phyloP scores from a whole-genome alignment of 2,888 invertebrate genomes.

The Drepanosiphum platanoidis region DNA sequence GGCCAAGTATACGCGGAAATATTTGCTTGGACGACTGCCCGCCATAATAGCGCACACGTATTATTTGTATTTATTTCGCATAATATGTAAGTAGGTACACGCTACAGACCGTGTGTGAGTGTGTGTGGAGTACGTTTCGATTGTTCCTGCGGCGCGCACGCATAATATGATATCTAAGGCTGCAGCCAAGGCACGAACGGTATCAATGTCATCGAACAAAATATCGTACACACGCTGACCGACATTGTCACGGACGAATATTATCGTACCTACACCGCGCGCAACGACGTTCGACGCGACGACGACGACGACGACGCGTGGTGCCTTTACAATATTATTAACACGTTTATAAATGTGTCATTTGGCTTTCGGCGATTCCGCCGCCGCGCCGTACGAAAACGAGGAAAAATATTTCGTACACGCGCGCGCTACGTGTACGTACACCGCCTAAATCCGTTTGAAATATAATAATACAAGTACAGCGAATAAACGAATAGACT shows the following conservation, averaged over 20 bases:
- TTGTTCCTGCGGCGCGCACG: not conserved
- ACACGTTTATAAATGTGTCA: not conserved
- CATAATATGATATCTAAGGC: not conserved
- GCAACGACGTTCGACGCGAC: not conserved
- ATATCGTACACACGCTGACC: not conserved
- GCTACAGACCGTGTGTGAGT: not conserved
- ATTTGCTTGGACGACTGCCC: constrained; percentile 23
- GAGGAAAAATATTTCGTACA: not conserved
- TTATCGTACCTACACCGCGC: too few species aligned
- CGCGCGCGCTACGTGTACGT: not conserved
- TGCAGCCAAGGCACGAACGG: constrained; percentile 10
- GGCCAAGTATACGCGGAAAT: constrained; percentile 5
- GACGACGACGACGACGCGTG: too few species aligned
- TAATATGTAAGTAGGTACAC: too few species aligned
- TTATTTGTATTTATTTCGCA: too few species aligned
- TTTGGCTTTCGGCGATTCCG: not conserved
- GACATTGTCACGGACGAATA: not conserved
- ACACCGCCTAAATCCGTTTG: too few species aligned
- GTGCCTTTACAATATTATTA: too few species aligned
- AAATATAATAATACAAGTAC: too few species aligned
- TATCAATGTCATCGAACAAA: constrained; percentile 20
- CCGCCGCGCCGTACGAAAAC: too few species aligned
- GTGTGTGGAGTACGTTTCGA: not conserved
- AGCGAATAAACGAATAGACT: too few species aligned
- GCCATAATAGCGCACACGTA: not conserved